These are phyloP conservation scores for Caerostris extrusa DNA, from an alignment of 1,140 invertebrate genomes.

Conservation along the genomic window DNA sequence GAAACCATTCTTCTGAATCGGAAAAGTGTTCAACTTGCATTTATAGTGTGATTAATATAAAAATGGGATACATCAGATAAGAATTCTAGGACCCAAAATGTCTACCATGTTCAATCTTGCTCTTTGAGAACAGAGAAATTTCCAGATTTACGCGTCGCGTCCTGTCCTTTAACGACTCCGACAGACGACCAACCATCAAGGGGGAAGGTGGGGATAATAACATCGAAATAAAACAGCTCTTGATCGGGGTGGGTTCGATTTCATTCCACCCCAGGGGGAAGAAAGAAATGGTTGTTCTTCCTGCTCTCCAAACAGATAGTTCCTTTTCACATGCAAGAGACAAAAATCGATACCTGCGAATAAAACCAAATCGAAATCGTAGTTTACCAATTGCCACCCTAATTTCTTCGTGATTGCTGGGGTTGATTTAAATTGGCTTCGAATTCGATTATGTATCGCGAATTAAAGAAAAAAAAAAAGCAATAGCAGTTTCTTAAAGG, in stretches of 20 bases:
- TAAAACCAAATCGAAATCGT: background rate
- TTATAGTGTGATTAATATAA: too few relatives aligned
- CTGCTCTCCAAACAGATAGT: background rate
- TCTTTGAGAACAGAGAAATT: background rate
- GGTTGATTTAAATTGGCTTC: too few relatives aligned
- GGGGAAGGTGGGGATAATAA: background rate
- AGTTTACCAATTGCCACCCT: background rate
- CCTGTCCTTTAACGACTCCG: background rate
- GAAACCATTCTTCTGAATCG: too few relatives aligned
- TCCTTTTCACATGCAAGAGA: background rate
- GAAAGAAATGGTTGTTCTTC: background rate
- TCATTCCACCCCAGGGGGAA: background rate
- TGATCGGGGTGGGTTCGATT: background rate
- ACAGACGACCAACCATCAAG: background rate
- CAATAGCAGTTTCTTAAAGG: too few relatives aligned
- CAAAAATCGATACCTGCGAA: background rate
- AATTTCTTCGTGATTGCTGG: too few relatives aligned
- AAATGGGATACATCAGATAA: too few relatives aligned
- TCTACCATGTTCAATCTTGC: too few relatives aligned
- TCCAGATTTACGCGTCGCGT: background rate
- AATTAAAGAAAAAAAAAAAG: too few relatives aligned
- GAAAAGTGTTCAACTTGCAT: too few relatives aligned
- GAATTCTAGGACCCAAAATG: too few relatives aligned
- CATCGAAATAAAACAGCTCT: slow-evolving; percentile 20
- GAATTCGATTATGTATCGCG: too few relatives aligned